Conservation (phyloP, 2,113 vertebrate genomes). For the Odontesthes bonariensis region DNA sequence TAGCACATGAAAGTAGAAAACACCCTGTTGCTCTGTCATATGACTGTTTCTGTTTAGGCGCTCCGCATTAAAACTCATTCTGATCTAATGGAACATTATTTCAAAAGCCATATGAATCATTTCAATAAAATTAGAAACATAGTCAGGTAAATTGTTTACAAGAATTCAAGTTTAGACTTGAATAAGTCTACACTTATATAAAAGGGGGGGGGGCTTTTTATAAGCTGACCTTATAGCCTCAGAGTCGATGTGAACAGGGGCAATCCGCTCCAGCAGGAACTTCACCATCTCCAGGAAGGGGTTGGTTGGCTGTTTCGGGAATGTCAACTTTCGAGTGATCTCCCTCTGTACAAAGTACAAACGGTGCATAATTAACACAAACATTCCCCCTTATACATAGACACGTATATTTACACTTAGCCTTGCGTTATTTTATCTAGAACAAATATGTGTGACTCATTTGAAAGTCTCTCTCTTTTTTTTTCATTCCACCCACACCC, state of each 20-base stretch:
- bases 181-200: too few species aligned
- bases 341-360: conserved; percentile 87
- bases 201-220: too few species aligned
- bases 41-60: not conserved
- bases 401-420: not conserved
- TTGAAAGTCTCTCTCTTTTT: too few species aligned
- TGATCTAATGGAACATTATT: not conserved
- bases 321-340: conserved; percentile 97
- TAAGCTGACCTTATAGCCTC: conserved; percentile 99
- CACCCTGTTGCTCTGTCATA: conserved; percentile 4
- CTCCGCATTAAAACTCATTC: not conserved
- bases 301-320: conserved; percentile 98
- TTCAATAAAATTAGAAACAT: not conserved
- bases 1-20: conserved; percentile 18
- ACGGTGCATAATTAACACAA: not conserved
- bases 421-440: not conserved
- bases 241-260: conserved; percentile 98
- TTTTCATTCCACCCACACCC: too few species aligned
- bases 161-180: not conserved
- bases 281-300: conserved; percentile 99
- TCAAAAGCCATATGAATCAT: not conserved
- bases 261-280: conserved; percentile 98
- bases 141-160: not conserved
- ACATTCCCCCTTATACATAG: not conserved
- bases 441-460: not conserved